phyloP scores from a whole-genome alignment of 2,113 vertebrate species.

The Scalopus aquaticus region DNA sequence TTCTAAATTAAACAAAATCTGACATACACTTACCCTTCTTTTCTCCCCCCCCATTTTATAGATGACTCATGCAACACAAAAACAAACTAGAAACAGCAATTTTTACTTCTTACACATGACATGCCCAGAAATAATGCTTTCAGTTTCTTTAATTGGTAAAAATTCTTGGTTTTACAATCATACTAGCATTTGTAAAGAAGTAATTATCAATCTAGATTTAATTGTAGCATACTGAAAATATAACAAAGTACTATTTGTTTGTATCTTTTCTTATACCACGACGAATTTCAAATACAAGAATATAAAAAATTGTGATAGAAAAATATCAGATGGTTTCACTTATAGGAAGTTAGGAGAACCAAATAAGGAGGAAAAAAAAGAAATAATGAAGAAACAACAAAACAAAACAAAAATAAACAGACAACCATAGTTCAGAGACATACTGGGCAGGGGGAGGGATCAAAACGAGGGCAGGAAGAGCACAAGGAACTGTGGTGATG shows the following conservation, averaged over 20 bases:
- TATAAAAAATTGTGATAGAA: neutral
- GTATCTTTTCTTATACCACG: neutral
- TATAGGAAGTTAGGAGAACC: no score
- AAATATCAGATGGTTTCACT: no score
- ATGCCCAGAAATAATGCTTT: neutral
- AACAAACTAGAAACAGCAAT: slow-evolving; percentile 16
- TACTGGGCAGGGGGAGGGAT: no score
- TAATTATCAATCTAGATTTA: slow-evolving; percentile 20
- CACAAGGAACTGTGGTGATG: no score
- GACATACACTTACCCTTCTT: neutral
- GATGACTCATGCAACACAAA: slow-evolving; percentile 29
- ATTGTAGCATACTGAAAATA: neutral
- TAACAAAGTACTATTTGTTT: slow-evolving; percentile 1
- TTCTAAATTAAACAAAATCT: slow-evolving; percentile 50
- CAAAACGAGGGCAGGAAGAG: no score
- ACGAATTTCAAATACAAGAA: slow-evolving; percentile 6
- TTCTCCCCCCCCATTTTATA: neutral
- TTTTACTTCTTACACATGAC: slow-evolving; percentile 34
- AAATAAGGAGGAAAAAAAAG: no score
- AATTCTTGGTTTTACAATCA: slow-evolving; percentile 21
- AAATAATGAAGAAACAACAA: no score
- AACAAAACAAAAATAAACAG: no score
- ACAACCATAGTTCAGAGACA: no score
- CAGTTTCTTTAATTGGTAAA: slow-evolving; percentile 32
- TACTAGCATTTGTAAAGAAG: slow-evolving; percentile 1